Conservation (phyloP, 2,113 vertebrate genomes). For the Neopipo cinnamomea region DNA sequence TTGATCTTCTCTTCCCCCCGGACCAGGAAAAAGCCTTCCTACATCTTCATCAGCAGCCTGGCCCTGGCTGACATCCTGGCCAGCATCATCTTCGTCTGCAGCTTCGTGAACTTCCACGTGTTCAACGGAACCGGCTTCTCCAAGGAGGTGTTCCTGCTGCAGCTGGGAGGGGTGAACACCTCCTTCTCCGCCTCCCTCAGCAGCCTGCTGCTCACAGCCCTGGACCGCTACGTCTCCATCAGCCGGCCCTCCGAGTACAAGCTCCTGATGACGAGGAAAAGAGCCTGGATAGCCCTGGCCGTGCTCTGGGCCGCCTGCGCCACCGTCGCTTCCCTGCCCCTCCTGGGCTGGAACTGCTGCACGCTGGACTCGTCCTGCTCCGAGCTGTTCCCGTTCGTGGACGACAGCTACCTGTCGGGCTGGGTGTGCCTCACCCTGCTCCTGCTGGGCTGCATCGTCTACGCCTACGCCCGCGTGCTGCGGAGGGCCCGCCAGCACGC, state of each 20-base stretch:
- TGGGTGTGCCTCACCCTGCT: slow-evolving; percentile 79
- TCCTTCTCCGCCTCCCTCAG: slow-evolving; percentile 89
- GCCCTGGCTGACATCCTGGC: slow-evolving; percentile 88
- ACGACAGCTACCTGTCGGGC: slow-evolving; percentile 73
- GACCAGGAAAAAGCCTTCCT: slow-evolving; percentile 83
- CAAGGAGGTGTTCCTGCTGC: slow-evolving; percentile 80
- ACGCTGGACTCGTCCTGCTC: slow-evolving; percentile 75
- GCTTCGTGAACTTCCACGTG: slow-evolving; percentile 89
- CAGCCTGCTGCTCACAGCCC: slow-evolving; percentile 88
- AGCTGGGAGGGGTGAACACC: slow-evolving; percentile 87
- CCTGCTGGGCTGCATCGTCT: slow-evolving; percentile 81
- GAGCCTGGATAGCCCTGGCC: slow-evolving; percentile 76
- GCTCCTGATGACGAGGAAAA: slow-evolving; percentile 78
- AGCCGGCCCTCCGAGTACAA: slow-evolving; percentile 80
- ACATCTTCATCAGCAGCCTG: slow-evolving; percentile 88
- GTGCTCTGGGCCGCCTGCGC: slow-evolving; percentile 78
- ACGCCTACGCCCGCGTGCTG: slow-evolving; percentile 81
- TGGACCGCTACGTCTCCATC: slow-evolving; percentile 92
- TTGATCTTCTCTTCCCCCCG: slow-evolving; percentile 77
- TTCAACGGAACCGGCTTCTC: slow-evolving; percentile 51
- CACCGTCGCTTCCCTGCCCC: slow-evolving; percentile 81
- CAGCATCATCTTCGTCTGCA: slow-evolving; percentile 84
- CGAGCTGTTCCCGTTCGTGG: slow-evolving; percentile 84
- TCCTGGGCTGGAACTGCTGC: slow-evolving; percentile 91
- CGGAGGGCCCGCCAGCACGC: slow-evolving; percentile 85